Evolutionary conservation across 2,888 invertebrate species (phyloP).

Genomic region (Julus scanicus): DNA sequence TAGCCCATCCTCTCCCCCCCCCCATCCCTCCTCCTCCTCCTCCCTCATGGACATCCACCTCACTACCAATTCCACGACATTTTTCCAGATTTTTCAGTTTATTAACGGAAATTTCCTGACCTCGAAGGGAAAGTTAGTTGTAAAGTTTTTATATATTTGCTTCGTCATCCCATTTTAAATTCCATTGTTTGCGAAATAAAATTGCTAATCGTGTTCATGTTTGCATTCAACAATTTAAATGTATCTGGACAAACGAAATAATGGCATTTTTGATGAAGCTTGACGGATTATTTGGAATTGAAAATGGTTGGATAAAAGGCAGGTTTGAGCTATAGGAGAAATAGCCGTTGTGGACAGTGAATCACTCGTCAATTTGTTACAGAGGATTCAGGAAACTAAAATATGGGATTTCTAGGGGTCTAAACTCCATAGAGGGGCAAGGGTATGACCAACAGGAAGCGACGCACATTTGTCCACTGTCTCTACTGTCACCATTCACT

Average conservation of each 20-base stretch:
- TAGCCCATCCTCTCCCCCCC: no score
- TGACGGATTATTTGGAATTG: neutral
- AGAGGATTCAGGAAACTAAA: neutral
- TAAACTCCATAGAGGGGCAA: neutral
- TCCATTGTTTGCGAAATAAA: no score
- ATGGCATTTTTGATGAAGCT: neutral
- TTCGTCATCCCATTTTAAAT: no score
- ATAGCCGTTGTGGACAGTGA: slow-evolving; percentile 20
- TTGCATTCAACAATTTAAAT: no score
- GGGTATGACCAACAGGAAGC: slow-evolving; percentile 2
- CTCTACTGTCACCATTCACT: neutral
- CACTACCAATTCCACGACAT: no score
- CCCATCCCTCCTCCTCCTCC: no score
- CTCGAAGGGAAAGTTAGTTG: no score
- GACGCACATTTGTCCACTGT: slow-evolving; percentile 31
- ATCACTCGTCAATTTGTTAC: neutral
- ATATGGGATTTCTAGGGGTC: neutral
- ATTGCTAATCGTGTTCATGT: no score
- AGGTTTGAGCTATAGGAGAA: neutral
- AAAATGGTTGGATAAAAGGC: neutral
- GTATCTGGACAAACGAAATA: neutral
- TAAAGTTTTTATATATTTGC: no score
- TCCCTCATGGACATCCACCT: no score
- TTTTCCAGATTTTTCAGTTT: no score
- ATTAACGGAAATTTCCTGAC: no score